Base-by-base conservation (phyloP, 2,888 invertebrate genomes). In the Hofmannophila pseudospretella region DNA sequence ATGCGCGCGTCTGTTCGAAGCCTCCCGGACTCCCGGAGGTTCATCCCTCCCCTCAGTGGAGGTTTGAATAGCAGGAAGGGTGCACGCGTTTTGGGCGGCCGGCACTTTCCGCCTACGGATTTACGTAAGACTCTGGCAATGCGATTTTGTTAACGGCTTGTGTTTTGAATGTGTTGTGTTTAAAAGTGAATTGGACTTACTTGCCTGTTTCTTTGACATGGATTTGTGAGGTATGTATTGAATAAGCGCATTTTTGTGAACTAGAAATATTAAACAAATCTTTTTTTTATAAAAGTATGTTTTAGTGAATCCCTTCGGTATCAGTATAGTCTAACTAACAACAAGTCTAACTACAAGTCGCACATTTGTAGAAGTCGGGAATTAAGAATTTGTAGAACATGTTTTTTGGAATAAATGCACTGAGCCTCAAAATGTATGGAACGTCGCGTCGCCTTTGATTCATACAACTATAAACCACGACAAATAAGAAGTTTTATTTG, bases 1-100 rank as follows among this genome's bases (percentile, higher is more conserved):
- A 78, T 82, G 84, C 84, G 84, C 82, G 81, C 84, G 84, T 73
- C 81, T 78, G 60, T 49, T 56, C 48, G 53, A 47, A 68, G 64
- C 61, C 62, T 75, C 54, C 54, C 51, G 50, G 54, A 70, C 58
- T 62, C 52, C 68, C 39, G 57, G 45, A 16, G 16, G 16, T 16
- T 16, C 16, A 16, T 16, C 16, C 16, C 72, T 71, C 75, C 79
- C 82, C 78, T 80, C 82, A 85, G 85, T 85, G 56, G 56, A 53
- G 51, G 54, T 59, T 59, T 42, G 52, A 56, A 50, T 50, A 52
- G 41, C 54, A 47, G 45, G 57, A 54, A 62, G 66, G 67, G 58
- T 54, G 57, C 62, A 73, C 79, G 81, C 58, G 60, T 58, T 49
- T 41, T 53, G 67, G 63, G 67, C n/a, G 14, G n/a, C 7, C 8